Conservation (phyloP, 2,113 vertebrate genomes). For the Corapipo altera region DNA sequence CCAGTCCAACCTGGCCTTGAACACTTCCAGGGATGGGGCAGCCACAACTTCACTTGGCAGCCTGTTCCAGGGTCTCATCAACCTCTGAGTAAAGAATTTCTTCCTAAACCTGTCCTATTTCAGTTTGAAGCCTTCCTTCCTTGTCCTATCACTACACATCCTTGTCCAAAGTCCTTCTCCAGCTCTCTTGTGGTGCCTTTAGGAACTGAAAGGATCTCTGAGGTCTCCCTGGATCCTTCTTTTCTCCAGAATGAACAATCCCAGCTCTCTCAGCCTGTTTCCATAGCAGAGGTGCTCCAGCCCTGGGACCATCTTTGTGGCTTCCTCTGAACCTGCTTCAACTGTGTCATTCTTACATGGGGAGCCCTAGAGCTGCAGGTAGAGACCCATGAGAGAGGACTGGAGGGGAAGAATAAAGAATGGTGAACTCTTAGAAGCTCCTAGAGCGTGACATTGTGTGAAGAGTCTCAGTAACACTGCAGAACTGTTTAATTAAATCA, state of each 20-base stretch:
- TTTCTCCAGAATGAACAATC: neutral
- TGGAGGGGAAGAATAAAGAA: neutral
- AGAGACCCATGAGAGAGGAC: neutral
- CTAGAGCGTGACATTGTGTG: neutral
- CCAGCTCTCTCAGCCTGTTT: neutral
- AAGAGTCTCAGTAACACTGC: neutral
- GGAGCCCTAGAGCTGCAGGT: neutral
- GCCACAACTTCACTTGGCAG: neutral
- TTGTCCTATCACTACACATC: neutral
- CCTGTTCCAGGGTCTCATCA: neutral
- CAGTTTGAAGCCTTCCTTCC: neutral
- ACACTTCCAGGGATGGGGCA: neutral
- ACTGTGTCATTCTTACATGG: neutral
- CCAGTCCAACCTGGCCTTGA: neutral
- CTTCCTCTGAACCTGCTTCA: neutral
- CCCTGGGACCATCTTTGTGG: neutral
- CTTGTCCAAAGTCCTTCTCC: neutral
- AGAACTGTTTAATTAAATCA: neutral
- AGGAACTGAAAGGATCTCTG: neutral
- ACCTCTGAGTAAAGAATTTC: neutral
- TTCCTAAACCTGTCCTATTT: neutral
- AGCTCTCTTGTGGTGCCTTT: neutral
- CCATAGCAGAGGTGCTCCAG: neutral
- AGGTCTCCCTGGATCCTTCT: fast-evolving
- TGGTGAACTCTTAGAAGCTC: neutral